Base-by-base conservation (phyloP, 2,888 invertebrate species). In the Troilus luridus region DNA sequence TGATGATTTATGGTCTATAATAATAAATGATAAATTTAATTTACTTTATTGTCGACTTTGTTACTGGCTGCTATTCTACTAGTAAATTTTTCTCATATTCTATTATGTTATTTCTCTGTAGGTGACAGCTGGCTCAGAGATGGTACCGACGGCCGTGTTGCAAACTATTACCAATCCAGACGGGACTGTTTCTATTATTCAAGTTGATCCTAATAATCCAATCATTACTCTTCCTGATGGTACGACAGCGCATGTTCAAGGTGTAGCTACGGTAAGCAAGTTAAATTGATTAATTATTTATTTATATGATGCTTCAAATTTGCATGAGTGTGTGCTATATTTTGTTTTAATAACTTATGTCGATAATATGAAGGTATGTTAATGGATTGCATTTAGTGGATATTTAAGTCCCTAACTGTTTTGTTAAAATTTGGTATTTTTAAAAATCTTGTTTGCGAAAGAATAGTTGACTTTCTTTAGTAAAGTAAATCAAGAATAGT, bases 81-180 rank as follows among this genome's bases (percentile, higher is more conserved):
- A 41, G 21, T 41, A 88, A n/a, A 27, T 58, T 58, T 54, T 88
- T 27, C 7, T 10, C 24, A 11, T 21, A 19, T 88, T 24, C 58
- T 3, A 56, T 59, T 3, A n/a, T 21, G 1, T 14, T 58, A 59
- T 58, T 59, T 88, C 14, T 88, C 7, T 88, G 27, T 58, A 59
- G 88, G 88, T 88, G 88, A 77, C 72, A 41, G 67, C 88, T 88
- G 88, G 88, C 21, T 88, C 88, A 21, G 90, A 90, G 98, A 92
- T 90, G 64, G 90, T 90, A 12, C 90, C 90, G 19, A 90, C 90
- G 54, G 97, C 98, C 7, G 97, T 99, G 93, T 96, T 99, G 92
- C 98, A 98, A 94, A 98, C 98, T 19, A 98, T 98, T 94, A 98
- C 98, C 93, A 98, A 98, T 95, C 97, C 98, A 0, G 98, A 99